Base-by-base conservation (phyloP, 2,888 invertebrate genomes). In the Volucella zonaria region DNA sequence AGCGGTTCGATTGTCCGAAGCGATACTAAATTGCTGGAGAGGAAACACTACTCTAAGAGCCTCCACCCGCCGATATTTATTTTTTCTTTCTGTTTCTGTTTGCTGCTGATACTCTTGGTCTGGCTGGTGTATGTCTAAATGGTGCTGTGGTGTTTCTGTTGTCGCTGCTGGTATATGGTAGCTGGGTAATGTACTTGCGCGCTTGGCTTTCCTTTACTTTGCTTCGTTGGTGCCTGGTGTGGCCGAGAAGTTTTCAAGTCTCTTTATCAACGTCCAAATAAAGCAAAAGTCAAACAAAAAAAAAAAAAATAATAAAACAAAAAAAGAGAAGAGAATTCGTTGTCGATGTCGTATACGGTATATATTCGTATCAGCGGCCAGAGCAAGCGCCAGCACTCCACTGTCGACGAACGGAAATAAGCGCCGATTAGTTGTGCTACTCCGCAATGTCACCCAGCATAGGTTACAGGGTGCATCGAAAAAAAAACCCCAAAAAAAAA, bases 21-120 rank as follows among this genome's bases (percentile, higher is more conserved):
- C 71, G 61, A 80, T 76, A 83, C 83, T 83, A 76, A 83, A 71
- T 66, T 49, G 80, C 83, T 83, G 83, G 83, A 83, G 75, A 83
- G 61, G 83, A 80, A 71, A 75, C 64, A 80, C 70, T 76, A 66
- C 75, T 83, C 71, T 61, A 76, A 83, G 75, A 80, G 83, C 82
- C 82, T 78, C 67, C 61, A 62, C 70, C 73, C 79, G 75, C 66
- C 23, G 71, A 83, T 71, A 56, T 67, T 67, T 59, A 70, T 38
- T 68, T 64, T 75, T 59, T 75, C 56, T 14, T 18, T 10, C 23
- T 54, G 43, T 43, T 38, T 15, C 23, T 12, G 59, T 38, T 14
- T 67, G 59, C 43, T 61, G 38, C 58, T 51, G 71, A 31, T 67
- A 47, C n/a, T 23, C 11, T 58, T 14, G 14, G 58, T 52, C n/a